Percentiles rank a stretch among this genome's conserved stretches.
phyloP scores from a whole-genome alignment of 2,888 invertebrate genomes.

The Tricholauxania praeusta region DNA sequence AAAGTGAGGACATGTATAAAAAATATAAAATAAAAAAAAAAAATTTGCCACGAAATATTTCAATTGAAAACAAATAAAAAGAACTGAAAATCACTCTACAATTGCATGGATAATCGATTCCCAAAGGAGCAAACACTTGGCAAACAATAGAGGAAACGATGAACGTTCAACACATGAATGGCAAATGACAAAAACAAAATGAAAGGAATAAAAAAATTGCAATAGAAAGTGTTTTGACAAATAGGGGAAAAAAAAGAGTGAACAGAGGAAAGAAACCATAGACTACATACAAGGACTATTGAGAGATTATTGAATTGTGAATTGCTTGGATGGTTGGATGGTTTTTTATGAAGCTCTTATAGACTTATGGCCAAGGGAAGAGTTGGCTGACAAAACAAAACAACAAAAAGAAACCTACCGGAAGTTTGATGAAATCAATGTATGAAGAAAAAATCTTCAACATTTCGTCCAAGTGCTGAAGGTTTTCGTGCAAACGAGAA shows the following conservation, averaged over 20 bases:
- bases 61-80: constrained; percentile 39
- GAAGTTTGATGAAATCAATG: no score
- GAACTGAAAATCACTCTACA: constrained; percentile 67
- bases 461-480: no score
- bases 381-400: not conserved
- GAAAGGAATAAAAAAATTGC: not conserved
- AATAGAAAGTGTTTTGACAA: not conserved
- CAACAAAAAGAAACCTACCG: not conserved
- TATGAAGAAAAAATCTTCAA: no score
- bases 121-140: constrained; percentile 66
- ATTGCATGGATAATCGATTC: constrained; percentile 67
- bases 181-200: constrained; percentile 57
- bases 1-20: not conserved
- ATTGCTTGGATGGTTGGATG: constrained; percentile 16
- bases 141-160: constrained; percentile 42
- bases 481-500: not conserved
- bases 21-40: constrained; percentile 13
- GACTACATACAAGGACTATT: constrained; percentile 27
- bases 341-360: not conserved
- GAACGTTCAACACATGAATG: constrained; percentile 63
- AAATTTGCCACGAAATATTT: constrained; percentile 25
- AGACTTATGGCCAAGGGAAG: no score
- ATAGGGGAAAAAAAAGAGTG: not conserved
- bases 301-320: constrained; percentile 37
- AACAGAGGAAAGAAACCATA: not conserved